A percentile compares a stretch with the other conserved stretches of the same genome.
phyloP scores from a whole-genome alignment of 2,113 vertebrate species.

The Fregetta grallaria region DNA sequence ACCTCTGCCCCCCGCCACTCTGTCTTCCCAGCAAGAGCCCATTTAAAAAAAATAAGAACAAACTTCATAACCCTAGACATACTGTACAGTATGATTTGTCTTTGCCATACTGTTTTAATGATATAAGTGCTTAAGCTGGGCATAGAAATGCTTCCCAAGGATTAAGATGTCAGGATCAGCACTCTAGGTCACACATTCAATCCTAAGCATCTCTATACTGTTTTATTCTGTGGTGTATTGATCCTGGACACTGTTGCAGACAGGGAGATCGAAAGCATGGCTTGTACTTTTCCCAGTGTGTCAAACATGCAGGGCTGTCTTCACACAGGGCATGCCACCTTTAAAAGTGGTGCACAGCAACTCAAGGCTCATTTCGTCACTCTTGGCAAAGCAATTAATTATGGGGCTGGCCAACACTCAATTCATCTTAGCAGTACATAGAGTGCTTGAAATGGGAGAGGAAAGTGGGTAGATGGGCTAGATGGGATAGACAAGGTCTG shows the following conservation, averaged over 20 bases:
- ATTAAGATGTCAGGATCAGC: background rate
- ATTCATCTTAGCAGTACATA: background rate
- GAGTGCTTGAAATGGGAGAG: background rate
- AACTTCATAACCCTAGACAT: background rate
- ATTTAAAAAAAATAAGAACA: background rate
- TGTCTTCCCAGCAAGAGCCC: background rate
- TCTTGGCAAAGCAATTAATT: background rate
- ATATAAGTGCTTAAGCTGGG: background rate
- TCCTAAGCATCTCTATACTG: background rate
- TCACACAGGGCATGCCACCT: background rate
- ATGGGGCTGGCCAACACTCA: background rate
- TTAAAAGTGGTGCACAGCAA: background rate
- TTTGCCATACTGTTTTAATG: background rate
- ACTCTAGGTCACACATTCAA: background rate
- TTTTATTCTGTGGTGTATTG: conserved; percentile 76
- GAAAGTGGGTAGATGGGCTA: background rate
- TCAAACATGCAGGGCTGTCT: background rate
- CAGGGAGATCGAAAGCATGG: conserved; percentile 67
- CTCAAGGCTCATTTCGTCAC: background rate
- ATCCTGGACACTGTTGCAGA: conserved; percentile 80
- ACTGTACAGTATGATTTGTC: background rate
- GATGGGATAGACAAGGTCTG: background rate
- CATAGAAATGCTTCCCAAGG: background rate
- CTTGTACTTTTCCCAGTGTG: conserved; percentile 67
- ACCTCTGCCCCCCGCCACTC: background rate